phyloP scores from a whole-genome alignment of 2,113 vertebrate species.

The Vulpes lagopus region DNA sequence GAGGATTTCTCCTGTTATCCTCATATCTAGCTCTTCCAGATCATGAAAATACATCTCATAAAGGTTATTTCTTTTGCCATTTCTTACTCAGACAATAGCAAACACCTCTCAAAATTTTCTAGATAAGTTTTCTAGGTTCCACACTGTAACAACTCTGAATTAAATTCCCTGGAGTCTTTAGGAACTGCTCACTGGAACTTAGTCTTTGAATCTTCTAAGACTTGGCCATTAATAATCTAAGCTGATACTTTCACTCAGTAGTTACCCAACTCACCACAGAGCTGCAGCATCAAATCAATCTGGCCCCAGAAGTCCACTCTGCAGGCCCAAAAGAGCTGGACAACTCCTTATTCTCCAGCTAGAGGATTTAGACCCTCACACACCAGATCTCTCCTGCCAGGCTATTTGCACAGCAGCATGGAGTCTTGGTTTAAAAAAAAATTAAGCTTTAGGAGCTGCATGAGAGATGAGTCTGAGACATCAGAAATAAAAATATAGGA shows the following conservation, averaged over 20 bases:
- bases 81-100: not conserved
- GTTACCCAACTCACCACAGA: constrained; percentile 35
- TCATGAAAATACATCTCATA: not conserved
- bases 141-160: not conserved
- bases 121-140: not conserved
- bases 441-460: constrained; percentile 65
- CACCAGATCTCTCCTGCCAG: constrained; percentile 23
- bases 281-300: not conserved
- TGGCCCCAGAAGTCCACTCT: constrained; percentile 11
- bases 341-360: constrained; percentile 65
- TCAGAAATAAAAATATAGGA: constrained; percentile 79
- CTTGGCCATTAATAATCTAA: not conserved
- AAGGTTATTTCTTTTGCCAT: not conserved
- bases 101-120: not conserved
- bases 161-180: not conserved
- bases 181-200: not conserved
- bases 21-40: not conserved
- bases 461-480: constrained; percentile 68
- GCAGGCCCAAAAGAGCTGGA: not conserved
- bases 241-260: constrained; percentile 51
- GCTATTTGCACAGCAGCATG: constrained; percentile 76
- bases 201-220: constrained; percentile 23
- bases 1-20: not conserved
- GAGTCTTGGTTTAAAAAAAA: constrained; percentile 72
- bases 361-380: constrained; percentile 42